Evolutionary conservation across 2,888 invertebrate species (phyloP).

Genomic region (Fragum sueziense): DNA sequence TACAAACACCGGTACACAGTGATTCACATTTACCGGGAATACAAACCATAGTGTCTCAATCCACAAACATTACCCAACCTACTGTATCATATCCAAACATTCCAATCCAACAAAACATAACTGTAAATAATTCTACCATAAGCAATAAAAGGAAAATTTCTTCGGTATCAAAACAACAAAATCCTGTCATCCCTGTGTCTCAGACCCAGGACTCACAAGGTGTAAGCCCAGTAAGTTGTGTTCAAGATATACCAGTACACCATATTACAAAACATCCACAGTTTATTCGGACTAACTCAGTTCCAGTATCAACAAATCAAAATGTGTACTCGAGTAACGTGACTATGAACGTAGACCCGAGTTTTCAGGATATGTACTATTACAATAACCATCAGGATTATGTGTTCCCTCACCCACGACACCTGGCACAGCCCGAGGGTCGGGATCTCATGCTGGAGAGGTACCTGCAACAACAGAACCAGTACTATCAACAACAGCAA

Average conservation of each 20-base stretch:
- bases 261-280: slow-evolving; percentile 37
- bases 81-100: background rate
- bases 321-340: background rate
- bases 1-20: background rate
- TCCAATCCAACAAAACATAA: background rate
- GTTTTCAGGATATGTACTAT: slow-evolving; percentile 29
- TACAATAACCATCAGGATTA: slow-evolving; percentile 3
- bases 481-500: slow-evolving; percentile 52
- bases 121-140: too few relatives aligned
- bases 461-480: slow-evolving; percentile 70
- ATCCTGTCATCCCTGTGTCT: background rate
- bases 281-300: slow-evolving; percentile 37
- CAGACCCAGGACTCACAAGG: background rate
- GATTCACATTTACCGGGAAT: background rate
- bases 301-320: slow-evolving; percentile 34
- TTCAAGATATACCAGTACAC: background rate
- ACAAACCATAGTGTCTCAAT: slow-evolving; percentile 4
- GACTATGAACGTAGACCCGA: background rate
- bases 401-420: slow-evolving; percentile 9
- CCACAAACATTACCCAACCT: background rate
- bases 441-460: slow-evolving; percentile 65
- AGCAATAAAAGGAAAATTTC: background rate
- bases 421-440: slow-evolving; percentile 9
- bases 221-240: background rate
- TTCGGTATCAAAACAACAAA: background rate